Conservation (phyloP, 2,797 vertebrate genomes). For the Tapirus indicus region DNA sequence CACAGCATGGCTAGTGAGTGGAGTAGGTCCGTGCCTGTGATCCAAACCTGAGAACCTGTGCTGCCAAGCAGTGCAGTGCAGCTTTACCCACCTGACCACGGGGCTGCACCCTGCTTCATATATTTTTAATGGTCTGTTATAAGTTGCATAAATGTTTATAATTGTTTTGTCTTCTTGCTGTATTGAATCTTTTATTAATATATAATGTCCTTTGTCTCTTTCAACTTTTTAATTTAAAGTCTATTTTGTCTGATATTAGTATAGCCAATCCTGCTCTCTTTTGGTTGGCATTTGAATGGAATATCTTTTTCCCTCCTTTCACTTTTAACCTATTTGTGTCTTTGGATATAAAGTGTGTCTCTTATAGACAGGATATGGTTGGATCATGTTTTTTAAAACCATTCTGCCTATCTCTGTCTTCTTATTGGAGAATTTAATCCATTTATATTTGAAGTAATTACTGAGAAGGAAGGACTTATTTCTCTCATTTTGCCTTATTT, state of each 20-base stretch:
- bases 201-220: not conserved
- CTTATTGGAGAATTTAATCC: not conserved
- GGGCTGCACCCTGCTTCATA: not conserved
- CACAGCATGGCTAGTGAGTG: no score
- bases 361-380: not conserved
- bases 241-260: not conserved
- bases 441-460: no score
- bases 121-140: not conserved
- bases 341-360: not conserved
- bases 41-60: no score
- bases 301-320: not conserved
- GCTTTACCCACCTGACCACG: no score
- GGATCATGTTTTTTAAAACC: not conserved
- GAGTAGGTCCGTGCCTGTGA: no score
- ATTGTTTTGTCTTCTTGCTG: no score
- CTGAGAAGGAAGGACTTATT: not conserved
- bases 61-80: no score
- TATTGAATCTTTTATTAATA: not conserved
- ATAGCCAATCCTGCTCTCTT: not conserved
- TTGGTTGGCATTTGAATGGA: not conserved
- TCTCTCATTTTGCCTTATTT: not conserved
- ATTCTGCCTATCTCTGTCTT: not conserved
- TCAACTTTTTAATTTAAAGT: not conserved
- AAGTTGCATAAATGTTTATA: not conserved
- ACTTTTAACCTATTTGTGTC: not conserved